These are phyloP conservation scores for Girardinus metallicus DNA, from an alignment of 2,797 vertebrate species.

Conservation along the genomic window DNA sequence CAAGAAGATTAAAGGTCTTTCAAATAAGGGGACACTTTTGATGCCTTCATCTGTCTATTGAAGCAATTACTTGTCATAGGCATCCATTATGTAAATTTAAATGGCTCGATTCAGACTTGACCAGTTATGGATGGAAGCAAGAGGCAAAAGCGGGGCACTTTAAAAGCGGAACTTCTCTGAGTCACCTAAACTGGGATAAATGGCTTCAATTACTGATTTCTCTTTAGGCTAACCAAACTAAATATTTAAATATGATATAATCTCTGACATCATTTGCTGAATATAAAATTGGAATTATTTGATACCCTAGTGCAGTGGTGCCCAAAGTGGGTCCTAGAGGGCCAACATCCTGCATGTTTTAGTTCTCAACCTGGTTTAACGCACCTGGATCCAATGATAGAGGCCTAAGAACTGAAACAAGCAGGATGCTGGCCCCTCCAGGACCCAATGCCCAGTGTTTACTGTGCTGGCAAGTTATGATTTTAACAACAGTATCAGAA, in stretches of 20 bases:
- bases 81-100: constrained; percentile 3
- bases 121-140: neutral
- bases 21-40: neutral
- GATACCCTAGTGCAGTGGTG: too few species aligned
- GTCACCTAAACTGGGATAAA: neutral
- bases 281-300: neutral
- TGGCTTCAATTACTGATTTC: neutral
- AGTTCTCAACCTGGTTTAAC: too few species aligned
- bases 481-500: neutral
- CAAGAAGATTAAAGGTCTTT: constrained; percentile 7
- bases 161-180: neutral
- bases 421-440: too few species aligned
- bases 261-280: neutral
- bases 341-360: too few species aligned
- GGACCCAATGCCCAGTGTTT: neutral
- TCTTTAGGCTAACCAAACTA: neutral
- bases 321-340: too few species aligned
- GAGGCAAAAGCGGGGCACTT: neutral
- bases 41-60: neutral
- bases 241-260: neutral
- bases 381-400: too few species aligned
- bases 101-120: constrained; percentile 1
- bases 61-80: constrained; percentile 3
- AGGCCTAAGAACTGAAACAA: too few species aligned
- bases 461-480: neutral